Base-by-base conservation (phyloP, 2,888 invertebrate species). In the Poecilus cupreus region DNA sequence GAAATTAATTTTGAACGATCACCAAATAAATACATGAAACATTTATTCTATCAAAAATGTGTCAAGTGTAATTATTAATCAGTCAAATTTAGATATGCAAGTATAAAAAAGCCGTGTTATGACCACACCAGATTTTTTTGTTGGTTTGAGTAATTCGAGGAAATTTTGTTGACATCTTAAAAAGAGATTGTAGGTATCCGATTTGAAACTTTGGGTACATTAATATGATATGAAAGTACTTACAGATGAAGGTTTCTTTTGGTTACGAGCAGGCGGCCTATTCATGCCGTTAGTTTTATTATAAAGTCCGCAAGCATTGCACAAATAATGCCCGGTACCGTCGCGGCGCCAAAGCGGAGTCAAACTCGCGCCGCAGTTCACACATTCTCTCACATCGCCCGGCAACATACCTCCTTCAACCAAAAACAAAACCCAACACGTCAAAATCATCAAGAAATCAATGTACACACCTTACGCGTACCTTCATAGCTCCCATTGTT, bases 321-420 rank as follows among this genome's bases (percentile, higher is more conserved):
- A 97, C 83, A 96, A 91, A 87, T 95, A 96, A 88, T 96, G 95
- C 8, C 96, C 96, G 39, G 95, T 95, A 82, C 95, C 95, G 89
- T 97, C 97, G 84, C 96, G 91, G 81, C 96, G 91, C 96, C 96
- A 97, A 39, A 96, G 90, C 0, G 96, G 95, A 10, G 96, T 96
- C 43, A 92, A 90, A 82, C 90, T 92, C 16, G 92, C 91, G 18
- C 91, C 91, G 86, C 94, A 94, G 87, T 93, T 93, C 74, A 92
- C 92, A 86, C 94, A 94, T 89, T 94, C 94, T 89, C 94, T 94
- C 84, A 72, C 37, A 88, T 81, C 88, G 90, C 90, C 85, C 13
- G 77, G 51, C 24, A 57, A 24, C 16, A 77, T 39, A 70, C 20
- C 46, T 43, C 70, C 70, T 72, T 81, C 87, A 90, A 90, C 85